Evolutionary conservation across 2,113 vertebrate genomes (phyloP), one percentile per base, ranked within the genome.

Genomic region (Oplegnathus fasciatus): DNA sequence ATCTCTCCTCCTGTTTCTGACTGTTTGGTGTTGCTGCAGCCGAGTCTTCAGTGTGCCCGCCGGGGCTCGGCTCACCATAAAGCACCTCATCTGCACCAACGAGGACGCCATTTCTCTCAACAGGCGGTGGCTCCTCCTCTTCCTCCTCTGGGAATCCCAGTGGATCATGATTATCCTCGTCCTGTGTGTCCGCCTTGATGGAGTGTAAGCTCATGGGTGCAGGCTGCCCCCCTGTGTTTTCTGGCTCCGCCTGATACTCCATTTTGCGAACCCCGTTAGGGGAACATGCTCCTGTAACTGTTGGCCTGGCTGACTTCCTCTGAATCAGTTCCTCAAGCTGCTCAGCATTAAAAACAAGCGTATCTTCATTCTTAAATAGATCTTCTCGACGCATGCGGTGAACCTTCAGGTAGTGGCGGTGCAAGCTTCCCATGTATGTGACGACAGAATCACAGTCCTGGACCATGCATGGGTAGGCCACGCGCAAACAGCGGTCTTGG

Each of bases 371-470:
- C 0, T 95, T 93, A 11, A 83, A 80, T 15, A 98, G 88, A 13
- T 96, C 94, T 44, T 86, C 72, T 24, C 90, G 91, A 14, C 89
- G 80, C 95, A 99, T 96, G 85, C 94, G 95, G 88, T 99, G 98
- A 0, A 96, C 96, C 4, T 69, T 95, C 66, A 96, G 90, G 44
- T 99, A 99, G 93, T 99, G 98, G 42, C 98, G 96, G 54, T 96
- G 89, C 9, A 99, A 94, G 79, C 97, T 99, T 75, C 95, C 94
- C 40, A 96, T 92, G 87, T 97, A 76, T 1, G 95, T 96, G 52
- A 99, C 98, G 0, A 99, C 98, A 1, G 98, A 98, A 76, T 97
- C 93, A 30, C 98, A 99, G 6, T 97, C 96, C 90, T 97, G 97
- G 5, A 99, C 83, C 98, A 99, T 98, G 94, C 98, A 99, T 0